Conservation (phyloP, 2,113 vertebrate species). For the Lucifuga dentata region DNA sequence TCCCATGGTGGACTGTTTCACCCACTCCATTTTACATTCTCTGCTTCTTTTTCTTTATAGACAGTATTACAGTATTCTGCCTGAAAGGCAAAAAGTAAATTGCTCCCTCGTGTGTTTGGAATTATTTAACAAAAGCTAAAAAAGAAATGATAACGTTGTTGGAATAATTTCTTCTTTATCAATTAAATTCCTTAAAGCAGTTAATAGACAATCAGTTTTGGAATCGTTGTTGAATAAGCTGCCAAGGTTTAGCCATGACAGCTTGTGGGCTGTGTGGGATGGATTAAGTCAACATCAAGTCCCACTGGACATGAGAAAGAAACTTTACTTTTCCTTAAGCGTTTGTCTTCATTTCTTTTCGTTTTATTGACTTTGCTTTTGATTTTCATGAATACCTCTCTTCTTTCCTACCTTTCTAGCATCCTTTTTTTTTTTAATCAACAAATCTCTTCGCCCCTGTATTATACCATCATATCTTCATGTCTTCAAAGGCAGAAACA, state of each 20-base stretch:
- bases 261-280: slow-evolving; percentile 47
- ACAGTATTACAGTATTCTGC: too few relatives aligned
- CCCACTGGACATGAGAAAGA: slow-evolving; percentile 48
- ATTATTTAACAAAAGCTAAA: too few relatives aligned
- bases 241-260: slow-evolving; percentile 51
- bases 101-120: too few relatives aligned
- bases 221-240: neutral
- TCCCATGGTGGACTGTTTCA: too few relatives aligned
- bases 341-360: slow-evolving; percentile 33
- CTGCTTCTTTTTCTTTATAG: too few relatives aligned
- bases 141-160: too few relatives aligned
- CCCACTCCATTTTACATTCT: too few relatives aligned
- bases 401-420: neutral
- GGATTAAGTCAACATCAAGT: slow-evolving; percentile 60
- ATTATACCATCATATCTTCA: slow-evolving; percentile 50
- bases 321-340: slow-evolving; percentile 42
- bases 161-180: too few relatives aligned
- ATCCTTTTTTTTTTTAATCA: neutral
- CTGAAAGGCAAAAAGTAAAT: too few relatives aligned
- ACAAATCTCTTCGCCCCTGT: slow-evolving; percentile 3
- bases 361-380: slow-evolving; percentile 15
- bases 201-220: too few relatives aligned
- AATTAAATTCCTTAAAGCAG: too few relatives aligned
- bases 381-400: slow-evolving; percentile 2
- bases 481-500: slow-evolving; percentile 77